Percentiles rank a stretch among this genome's conserved stretches.
These are phyloP conservation scores for Balearica regulorum DNA, from an alignment of 2,797 vertebrate species.

Conservation along the genomic window DNA sequence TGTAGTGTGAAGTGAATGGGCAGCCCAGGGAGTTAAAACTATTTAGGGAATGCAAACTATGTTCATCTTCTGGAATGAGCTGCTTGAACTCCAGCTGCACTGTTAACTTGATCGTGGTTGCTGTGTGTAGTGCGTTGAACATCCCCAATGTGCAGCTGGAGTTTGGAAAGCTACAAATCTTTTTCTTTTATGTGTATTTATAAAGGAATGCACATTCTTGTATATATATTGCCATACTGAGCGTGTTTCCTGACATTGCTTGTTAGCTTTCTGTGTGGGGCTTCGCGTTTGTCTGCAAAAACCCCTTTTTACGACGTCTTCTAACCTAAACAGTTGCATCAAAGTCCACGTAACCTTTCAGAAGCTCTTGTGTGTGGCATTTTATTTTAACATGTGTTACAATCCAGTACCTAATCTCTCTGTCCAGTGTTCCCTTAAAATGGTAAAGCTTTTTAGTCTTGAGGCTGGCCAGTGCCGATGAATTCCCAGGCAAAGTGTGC, in stretches of 20 bases:
- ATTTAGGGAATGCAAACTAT: background rate
- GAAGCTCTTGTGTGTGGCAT: background rate
- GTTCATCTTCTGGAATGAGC: background rate
- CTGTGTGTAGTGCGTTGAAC: rapidly evolving
- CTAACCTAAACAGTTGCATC: background rate
- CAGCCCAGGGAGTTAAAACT: background rate
- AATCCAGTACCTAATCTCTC: background rate
- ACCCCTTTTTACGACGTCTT: background rate
- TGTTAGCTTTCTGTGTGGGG: background rate
- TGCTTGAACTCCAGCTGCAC: background rate
- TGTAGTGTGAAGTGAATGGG: background rate
- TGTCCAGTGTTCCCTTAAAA: background rate
- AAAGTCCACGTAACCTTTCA: background rate
- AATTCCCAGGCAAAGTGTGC: background rate
- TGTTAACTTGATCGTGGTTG: rapidly evolving
- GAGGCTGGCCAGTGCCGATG: background rate
- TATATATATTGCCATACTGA: rapidly evolving
- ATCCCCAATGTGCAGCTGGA: background rate
- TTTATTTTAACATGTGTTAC: background rate
- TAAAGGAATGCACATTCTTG: background rate
- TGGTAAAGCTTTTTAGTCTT: background rate
- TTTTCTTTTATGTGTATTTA: background rate
- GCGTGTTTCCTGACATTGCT: background rate
- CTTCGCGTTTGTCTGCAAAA: background rate
- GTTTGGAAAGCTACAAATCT: background rate